phyloP scores from a whole-genome alignment of 2,797 vertebrate species.

The Eulemur coronatus region DNA sequence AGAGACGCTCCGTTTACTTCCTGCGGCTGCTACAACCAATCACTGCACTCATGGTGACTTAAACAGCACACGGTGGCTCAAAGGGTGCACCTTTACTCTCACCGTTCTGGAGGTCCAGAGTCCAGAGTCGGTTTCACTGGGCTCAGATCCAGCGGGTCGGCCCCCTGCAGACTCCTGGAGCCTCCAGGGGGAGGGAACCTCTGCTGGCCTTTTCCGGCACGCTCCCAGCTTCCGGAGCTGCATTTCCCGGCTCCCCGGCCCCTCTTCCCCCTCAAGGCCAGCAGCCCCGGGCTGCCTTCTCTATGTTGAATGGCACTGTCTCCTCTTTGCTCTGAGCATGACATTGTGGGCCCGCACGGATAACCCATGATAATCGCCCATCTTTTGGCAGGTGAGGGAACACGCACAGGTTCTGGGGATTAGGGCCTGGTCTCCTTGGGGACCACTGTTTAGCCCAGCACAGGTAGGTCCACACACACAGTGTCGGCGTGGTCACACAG shows the following conservation, averaged over 20 bases:
- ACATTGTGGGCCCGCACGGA: too few species aligned
- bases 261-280: background rate
- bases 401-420: background rate
- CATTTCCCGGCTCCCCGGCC: background rate
- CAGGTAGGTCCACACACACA: background rate
- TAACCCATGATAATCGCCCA: background rate
- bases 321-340: background rate
- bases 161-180: fast-evolving
- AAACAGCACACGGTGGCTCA: fast-evolving
- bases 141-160: background rate
- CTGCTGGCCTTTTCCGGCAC: background rate
- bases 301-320: background rate
- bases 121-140: background rate
- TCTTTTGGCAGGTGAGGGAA: background rate
- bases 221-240: background rate
- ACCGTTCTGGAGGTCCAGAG: background rate
- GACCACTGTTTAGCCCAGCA: background rate
- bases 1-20: background rate
- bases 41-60: fast-evolving
- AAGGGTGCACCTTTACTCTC: background rate
- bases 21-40: background rate
- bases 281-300: background rate
- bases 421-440: background rate
- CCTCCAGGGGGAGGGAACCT: background rate
- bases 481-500: background rate